phyloP scores from a whole-genome alignment of 2,888 invertebrate genomes.

The Agonopterix subpropinquella region DNA sequence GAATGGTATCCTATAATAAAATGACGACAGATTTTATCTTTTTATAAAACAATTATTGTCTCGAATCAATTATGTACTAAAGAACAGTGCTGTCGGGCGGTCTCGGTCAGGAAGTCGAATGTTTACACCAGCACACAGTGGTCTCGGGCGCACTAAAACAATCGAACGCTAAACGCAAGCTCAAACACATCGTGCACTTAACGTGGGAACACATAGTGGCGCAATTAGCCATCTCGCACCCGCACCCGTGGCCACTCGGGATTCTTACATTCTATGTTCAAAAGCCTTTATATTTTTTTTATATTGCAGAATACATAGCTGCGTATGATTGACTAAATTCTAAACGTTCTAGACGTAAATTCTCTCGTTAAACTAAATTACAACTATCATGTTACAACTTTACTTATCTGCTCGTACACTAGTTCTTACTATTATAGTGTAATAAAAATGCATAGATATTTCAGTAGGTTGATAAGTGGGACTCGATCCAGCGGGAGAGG shows the following conservation, averaged over 20 bases:
- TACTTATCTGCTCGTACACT: not conserved
- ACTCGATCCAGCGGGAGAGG: constrained; percentile 29
- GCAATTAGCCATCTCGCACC: constrained; percentile 60
- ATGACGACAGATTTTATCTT: no score
- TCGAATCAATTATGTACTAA: not conserved
- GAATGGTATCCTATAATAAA: no score
- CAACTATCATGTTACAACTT: no score
- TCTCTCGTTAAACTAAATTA: no score
- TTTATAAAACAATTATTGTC: no score
- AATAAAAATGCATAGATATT: not conserved
- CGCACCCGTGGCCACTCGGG: constrained; percentile 6
- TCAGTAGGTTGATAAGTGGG: constrained; percentile 8
- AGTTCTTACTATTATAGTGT: not conserved
- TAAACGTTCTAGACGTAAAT: no score
- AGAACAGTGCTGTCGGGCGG: not conserved
- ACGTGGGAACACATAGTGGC: constrained; percentile 71
- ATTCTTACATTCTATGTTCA: no score
- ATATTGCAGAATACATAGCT: no score
- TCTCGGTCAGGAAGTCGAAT: constrained; percentile 51
- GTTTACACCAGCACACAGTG: constrained; percentile 51
- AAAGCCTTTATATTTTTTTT: no score
- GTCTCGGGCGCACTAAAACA: constrained; percentile 71
- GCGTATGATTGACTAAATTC: no score
- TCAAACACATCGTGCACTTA: constrained; percentile 69
- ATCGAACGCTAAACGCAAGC: constrained; percentile 71